phyloP scores from a whole-genome alignment of 2,113 vertebrate genomes.

The Carassius carassius region DNA sequence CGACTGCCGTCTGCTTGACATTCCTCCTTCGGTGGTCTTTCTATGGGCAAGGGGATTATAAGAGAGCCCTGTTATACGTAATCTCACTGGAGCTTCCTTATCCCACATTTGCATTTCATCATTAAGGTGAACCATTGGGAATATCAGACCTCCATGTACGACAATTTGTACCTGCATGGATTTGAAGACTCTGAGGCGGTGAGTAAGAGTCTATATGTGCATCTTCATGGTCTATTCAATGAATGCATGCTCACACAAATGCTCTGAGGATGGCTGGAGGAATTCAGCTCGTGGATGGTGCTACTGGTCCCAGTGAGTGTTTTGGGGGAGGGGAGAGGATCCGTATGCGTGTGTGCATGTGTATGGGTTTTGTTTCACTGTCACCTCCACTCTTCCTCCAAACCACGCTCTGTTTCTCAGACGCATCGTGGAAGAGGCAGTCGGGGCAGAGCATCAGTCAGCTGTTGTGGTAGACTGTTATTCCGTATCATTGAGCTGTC shows the following conservation, averaged over 20 bases:
- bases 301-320: constrained; percentile 47
- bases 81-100: constrained; percentile 27
- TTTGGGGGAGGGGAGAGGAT: constrained; percentile 34
- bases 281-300: constrained; percentile 56
- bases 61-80: constrained; percentile 6
- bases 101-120: constrained; percentile 33
- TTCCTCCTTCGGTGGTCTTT: constrained; percentile 33
- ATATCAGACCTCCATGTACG: constrained; percentile 92
- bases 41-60: constrained; percentile 35
- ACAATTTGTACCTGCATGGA: constrained; percentile 98
- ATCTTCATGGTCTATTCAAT: constrained; percentile 14
- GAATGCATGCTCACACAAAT: constrained; percentile 10
- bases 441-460: constrained; percentile 40
- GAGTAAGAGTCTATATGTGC: constrained; percentile 73
- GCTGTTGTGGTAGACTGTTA: constrained; percentile 40
- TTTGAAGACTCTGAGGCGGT: constrained; percentile 99
- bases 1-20: not conserved
- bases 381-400: constrained; percentile 53
- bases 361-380: constrained; percentile 54
- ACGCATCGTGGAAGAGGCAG: constrained; percentile 38
- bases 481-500: constrained; percentile 51
- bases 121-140: constrained; percentile 76
- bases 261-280: constrained; percentile 58
- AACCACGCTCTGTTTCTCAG: constrained; percentile 41
- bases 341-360: constrained; percentile 32